These are phyloP conservation scores for Trichopoda pennipes DNA, from an alignment of 2,888 invertebrate species.

Conservation along the genomic window DNA sequence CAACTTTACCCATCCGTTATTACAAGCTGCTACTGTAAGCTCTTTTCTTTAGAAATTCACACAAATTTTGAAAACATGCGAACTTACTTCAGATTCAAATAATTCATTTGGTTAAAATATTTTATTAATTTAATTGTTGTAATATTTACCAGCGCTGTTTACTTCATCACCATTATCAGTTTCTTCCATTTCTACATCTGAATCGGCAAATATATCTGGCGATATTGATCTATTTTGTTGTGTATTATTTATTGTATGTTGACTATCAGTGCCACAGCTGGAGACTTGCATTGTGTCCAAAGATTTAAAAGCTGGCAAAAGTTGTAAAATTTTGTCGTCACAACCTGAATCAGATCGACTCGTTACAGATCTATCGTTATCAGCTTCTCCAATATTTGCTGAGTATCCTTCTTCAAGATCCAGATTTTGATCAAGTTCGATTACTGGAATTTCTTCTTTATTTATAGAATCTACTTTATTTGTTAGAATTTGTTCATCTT, in stretches of 20 bases:
- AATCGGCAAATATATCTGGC: conserved; percentile 79
- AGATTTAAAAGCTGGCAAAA: conserved; percentile 1
- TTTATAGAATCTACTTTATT: background rate
- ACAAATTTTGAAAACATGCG: too few relatives aligned
- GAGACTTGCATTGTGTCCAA: conserved; percentile 47
- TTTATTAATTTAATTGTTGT: too few relatives aligned
- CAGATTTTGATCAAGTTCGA: background rate
- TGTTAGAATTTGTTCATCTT: background rate
- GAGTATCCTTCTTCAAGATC: background rate
- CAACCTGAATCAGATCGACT: background rate
- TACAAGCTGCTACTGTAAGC: too few relatives aligned
- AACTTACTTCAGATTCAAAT: too few relatives aligned
- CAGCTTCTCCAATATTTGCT: background rate
- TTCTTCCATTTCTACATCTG: conserved; percentile 74
- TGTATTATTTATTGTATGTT: conserved; percentile 50
- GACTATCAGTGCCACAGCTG: conserved; percentile 29
- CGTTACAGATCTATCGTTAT: background rate
- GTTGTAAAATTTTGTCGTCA: conserved; percentile 10
- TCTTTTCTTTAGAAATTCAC: too few relatives aligned
- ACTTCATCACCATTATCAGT: background rate
- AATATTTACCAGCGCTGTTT: conserved; percentile 15
- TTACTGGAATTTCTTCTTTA: background rate
- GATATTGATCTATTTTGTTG: conserved; percentile 73
- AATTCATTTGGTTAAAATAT: too few relatives aligned
- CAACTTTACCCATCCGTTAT: too few relatives aligned